Base-by-base conservation (phyloP, 2,797 vertebrate genomes). In the Rhabdomys pumilio region DNA sequence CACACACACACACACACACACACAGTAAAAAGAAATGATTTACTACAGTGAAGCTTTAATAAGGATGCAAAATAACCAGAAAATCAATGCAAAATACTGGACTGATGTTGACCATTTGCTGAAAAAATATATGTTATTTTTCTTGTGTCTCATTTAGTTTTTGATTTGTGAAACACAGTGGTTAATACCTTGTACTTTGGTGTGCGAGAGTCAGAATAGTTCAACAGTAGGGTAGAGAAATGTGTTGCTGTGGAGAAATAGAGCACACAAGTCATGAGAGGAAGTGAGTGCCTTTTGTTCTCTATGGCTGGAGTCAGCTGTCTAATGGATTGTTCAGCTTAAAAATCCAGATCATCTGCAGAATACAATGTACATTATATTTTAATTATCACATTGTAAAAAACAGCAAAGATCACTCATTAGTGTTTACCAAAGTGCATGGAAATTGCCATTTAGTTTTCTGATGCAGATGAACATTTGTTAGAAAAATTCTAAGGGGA, bases 261-360 rank as follows among this genome's bases (percentile, higher is more conserved):
- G 4, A 55, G 20, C 3, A 53, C 11, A 19, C 15, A 31, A 69
- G 34, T 73, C 83, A 29, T 82, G 22, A 31, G 6, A 12, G 50
- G 77, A 31, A 73, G 13, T 85, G 91, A 87, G 26, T 77, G 65
- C 44, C 12, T 63, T 15, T 0, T 34, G 24, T 79, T 92, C 77
- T 85, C 17, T 83, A 47, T 53, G 26, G 12, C 34, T 91, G 76
- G 50, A 93, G 26, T 77, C 41, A 44, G 41, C 47, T 50, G 59
- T 65, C 14, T 59, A 50, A 81, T 75, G 12, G 19, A 34, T 53
- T 89, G 4, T 44, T 26, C 12, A 53, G 10, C 83, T 90, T 80
- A 80, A 92, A 94, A 87, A 91, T 67, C 13, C 29, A 53, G 47
- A 84, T 83, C 86, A 47, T 93, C 38, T 13, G 38, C 53, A 44